Evolutionary conservation across 1,140 invertebrate genomes (phyloP), one percentile per base, ranked within the genome.

Genomic region (Grapholita molesta): DNA sequence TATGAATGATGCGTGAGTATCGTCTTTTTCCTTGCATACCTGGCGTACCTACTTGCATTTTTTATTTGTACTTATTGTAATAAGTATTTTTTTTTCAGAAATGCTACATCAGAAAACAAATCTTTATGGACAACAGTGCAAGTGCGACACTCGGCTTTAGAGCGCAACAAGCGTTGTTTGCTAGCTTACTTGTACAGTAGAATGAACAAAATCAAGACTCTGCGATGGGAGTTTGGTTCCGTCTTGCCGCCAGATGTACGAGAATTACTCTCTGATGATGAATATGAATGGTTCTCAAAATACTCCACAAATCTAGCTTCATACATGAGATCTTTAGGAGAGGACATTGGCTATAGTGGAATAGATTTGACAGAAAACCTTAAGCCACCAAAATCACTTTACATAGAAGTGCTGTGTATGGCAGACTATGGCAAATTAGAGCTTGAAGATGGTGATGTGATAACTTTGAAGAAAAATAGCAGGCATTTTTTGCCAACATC

Each of bases 141-240:
- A 85, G 93, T 98, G 28, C 93, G 98, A 18, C 97, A 99, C 89
- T 94, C 95, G 38, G 96, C 96, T 4, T 83, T 99, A 32, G 95
- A 97, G 87, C 93, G 98, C 57, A 98, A 99, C 80, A 97, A 98
- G 85, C 93, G 98, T 55, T 99, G 98, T 84, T 88, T 99, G 0
- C 83, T 99, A 9, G 95, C 97, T 0, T 99, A 99, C 85, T 89
- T 99, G 75, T 97, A 97, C 83, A 96, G 97, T 78, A 93, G 98
- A 76, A 92, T 99, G 83, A 93, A 94, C 71, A 94, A 95, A 78
- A 94, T 99, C 18, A 94, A 95, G 75, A 94, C 96, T 53, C 94
- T 99, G 85, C 92, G 98, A 64, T 99, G 98, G 98, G 96, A 98
- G 83, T 96, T 99, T 86, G 98, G 98, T 2, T 96, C 96, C 68